Evolutionary conservation across 2,113 vertebrate species (phyloP).

Genomic region (Hassar affinis): DNA sequence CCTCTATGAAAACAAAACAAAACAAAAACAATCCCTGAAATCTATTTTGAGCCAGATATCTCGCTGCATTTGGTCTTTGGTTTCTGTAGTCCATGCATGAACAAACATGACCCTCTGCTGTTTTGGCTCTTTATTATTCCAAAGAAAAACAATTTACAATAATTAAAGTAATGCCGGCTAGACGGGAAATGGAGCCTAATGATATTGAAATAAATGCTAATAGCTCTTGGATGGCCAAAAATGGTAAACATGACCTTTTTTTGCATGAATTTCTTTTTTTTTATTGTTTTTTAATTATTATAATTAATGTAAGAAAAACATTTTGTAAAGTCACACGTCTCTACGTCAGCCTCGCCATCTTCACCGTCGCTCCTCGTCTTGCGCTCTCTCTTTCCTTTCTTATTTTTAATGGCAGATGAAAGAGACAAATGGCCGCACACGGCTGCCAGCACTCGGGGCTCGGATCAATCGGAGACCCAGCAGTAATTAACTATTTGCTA

Average conservation of each 20-base stretch:
- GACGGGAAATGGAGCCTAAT: slow-evolving; percentile 16
- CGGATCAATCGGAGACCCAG: slow-evolving; percentile 85
- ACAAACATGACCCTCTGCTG: background rate
- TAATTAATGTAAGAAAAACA: background rate
- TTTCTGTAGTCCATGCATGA: background rate
- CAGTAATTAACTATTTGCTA: slow-evolving; percentile 93
- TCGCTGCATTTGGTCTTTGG: background rate
- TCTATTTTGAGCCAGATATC: background rate
- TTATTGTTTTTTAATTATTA: background rate
- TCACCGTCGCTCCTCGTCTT: slow-evolving; percentile 55
- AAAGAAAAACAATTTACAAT: slow-evolving; percentile 19
- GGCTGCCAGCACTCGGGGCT: slow-evolving; percentile 79
- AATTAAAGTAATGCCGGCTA: slow-evolving; percentile 30
- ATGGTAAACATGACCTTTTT: background rate
- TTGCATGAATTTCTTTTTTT: background rate
- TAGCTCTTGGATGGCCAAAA: background rate
- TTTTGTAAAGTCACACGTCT: background rate
- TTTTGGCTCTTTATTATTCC: slow-evolving; percentile 39
- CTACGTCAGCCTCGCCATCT: background rate
- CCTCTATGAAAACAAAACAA: background rate
- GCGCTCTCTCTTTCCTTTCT: slow-evolving; percentile 60
- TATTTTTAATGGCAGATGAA: slow-evolving; percentile 86
- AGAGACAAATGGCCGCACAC: slow-evolving; percentile 82
- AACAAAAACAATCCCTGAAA: background rate
- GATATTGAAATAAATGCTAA: slow-evolving; percentile 14